These are phyloP conservation scores for Salmo trutta DNA, from an alignment of 2,797 vertebrate genomes.

Conservation along the genomic window DNA sequence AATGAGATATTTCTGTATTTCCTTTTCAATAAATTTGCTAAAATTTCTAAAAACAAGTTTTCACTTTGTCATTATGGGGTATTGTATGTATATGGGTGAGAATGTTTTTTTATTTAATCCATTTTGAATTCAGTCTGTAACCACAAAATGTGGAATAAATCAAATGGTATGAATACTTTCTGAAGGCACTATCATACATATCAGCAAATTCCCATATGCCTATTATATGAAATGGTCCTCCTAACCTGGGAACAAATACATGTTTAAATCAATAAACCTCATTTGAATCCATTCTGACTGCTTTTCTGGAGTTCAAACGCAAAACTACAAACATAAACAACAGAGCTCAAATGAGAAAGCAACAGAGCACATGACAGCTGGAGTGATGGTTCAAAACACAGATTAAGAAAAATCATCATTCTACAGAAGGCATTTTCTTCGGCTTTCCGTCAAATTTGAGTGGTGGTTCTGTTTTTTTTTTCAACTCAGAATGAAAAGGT, in stretches of 20 bases:
- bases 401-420: background rate
- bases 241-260: background rate
- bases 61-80: no score
- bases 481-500: background rate
- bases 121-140: no score
- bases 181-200: background rate
- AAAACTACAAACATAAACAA: background rate
- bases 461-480: background rate
- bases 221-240: background rate
- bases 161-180: no score
- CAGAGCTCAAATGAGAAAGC: background rate
- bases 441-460: background rate
- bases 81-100: no score
- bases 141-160: no score
- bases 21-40: no score
- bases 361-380: background rate
- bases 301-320: background rate
- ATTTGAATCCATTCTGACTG: slow-evolving; percentile 2
- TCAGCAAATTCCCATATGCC: background rate
- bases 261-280: background rate
- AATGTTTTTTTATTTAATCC: no score
- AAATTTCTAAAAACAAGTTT: no score
- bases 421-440: background rate
- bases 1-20: no score
- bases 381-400: background rate